Base-by-base conservation (phyloP, 2,797 vertebrate species). In the Malurus leucopterus region DNA sequence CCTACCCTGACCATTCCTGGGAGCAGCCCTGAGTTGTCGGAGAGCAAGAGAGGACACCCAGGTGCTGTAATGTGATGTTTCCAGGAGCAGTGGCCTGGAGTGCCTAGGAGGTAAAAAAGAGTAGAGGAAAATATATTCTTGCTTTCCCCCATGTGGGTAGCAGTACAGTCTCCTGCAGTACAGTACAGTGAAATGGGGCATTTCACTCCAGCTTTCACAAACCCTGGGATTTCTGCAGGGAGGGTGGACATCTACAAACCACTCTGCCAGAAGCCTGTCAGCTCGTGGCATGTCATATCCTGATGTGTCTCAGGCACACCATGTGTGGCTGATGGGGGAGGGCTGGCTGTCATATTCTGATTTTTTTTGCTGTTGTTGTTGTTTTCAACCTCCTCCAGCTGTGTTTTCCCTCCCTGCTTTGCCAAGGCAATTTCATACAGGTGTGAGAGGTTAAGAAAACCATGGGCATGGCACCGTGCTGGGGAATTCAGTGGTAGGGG, bases 381-480 rank as follows among this genome's bases (percentile, higher is more conserved):
- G 12, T 61, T 88, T 70, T 83, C 29, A 19, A 2, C 15, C 11
- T 36, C 27, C 30, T 87, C 44, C 23, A 9, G 16, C 44, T 44
- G 13, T 53, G 9, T 83, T 85, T 85, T 47, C 29, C n/a, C 32
- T 86, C 23, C 57, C 11, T 1, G 4, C 30, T 57, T 53, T 80
- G 43, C 61, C 47, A 77, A 40, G 36, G 54, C 9, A 14, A 64
- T 90, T 85, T 62, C 53, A 23, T 49, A 17, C 3, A 53, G 18
- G 29, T 24, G 16, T 55, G 54, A 73, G 59, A 69, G 15, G 22
- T 1, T 82, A 50, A 53, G 53, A 70, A 57, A 55, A 21, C 27
- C 6, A 2, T 7, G 32, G 40, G 20, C 75, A 61, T 2, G 15
- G 40, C 32, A 41, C 32, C 34, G 30, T 0, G 0, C 11, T 2